These are phyloP conservation scores for Callithrix jacchus DNA, from an alignment of 2,113 vertebrate species.

Conservation along the genomic window DNA sequence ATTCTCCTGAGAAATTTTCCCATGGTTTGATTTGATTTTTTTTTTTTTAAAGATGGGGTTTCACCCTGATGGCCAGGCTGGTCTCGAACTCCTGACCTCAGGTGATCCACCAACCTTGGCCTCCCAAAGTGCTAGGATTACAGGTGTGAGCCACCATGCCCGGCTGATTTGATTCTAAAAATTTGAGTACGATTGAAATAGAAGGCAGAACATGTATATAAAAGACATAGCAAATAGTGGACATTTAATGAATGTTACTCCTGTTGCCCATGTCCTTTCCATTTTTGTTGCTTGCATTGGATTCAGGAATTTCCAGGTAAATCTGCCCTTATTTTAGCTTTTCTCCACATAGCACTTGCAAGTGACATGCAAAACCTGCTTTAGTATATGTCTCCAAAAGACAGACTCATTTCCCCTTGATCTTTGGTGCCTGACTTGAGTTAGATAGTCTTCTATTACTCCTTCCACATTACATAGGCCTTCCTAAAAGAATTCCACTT, in stretches of 20 bases:
- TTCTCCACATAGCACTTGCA: neutral
- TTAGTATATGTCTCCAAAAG: neutral
- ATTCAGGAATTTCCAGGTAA: conserved; percentile 20
- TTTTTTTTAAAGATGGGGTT: too few relatives aligned
- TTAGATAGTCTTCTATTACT: neutral
- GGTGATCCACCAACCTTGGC: too few relatives aligned
- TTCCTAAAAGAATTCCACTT: conserved; percentile 37
- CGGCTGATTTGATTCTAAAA: neutral
- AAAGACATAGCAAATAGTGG: neutral
- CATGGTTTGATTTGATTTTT: neutral
- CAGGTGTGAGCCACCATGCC: too few relatives aligned
- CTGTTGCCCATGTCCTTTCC: neutral
- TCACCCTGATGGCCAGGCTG: too few relatives aligned
- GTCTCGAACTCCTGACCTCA: too few relatives aligned
- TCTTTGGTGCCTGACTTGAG: conserved; percentile 1
- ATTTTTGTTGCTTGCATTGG: neutral
- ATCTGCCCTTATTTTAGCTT: neutral
- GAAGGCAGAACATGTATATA: neutral
- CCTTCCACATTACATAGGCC: neutral
- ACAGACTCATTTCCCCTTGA: neutral
- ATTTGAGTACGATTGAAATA: neutral
- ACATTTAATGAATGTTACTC: neutral
- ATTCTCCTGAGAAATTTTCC: neutral
- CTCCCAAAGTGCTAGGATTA: too few relatives aligned
- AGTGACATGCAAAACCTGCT: neutral